phyloP scores from a whole-genome alignment of 2,888 invertebrate species.

The Acanthopleura granulata region DNA sequence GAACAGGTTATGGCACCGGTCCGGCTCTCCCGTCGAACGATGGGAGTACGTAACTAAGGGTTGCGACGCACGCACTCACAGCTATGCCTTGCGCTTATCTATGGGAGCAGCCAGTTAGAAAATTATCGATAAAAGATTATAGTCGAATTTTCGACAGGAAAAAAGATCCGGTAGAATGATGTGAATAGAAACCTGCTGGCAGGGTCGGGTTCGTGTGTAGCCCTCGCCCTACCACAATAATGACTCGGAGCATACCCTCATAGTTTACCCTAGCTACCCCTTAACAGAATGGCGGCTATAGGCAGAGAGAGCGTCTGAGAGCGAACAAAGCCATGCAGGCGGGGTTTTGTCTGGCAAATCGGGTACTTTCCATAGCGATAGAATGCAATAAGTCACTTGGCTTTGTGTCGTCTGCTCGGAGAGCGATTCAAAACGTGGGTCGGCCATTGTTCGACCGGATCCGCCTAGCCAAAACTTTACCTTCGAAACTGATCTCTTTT shows the following conservation, averaged over 20 bases:
- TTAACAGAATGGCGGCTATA: not conserved
- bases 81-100: not conserved
- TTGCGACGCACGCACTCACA: not conserved
- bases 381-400: conserved; percentile 19
- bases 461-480: conserved; percentile 17
- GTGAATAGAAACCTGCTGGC: no score
- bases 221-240: no score
- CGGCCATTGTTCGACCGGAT: conserved; percentile 6
- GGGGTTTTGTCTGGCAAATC: conserved; percentile 19
- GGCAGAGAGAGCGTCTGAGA: not conserved
- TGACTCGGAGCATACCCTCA: not conserved
- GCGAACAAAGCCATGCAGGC: not conserved
- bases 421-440: conserved; percentile 13
- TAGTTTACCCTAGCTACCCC: not conserved
- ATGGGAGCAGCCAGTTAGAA: conserved; percentile 6
- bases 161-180: not conserved
- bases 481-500: conserved; percentile 15
- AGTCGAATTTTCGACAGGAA: not conserved
- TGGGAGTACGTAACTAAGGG: conserved; percentile 6
- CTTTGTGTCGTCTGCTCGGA: conserved; percentile 11
- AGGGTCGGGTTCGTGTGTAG: no score
- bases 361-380: conserved; percentile 16
- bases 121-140: conserved; percentile 19
- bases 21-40: not conserved
- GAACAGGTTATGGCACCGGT: no score